Base-by-base conservation (phyloP, 1,140 invertebrate species). In the Zaprionus kolodkinae region DNA sequence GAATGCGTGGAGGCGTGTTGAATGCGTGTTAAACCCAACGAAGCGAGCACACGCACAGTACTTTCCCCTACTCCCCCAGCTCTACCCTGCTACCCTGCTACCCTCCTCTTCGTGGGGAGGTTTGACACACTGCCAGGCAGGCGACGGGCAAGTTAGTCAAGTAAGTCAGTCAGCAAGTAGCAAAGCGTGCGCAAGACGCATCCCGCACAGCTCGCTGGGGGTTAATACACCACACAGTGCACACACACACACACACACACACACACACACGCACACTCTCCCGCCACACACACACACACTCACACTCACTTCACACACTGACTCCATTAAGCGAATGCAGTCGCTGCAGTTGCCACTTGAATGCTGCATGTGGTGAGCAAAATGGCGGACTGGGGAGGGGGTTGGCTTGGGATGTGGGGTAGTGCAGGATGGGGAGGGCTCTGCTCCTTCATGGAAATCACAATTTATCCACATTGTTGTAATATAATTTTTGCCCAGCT, bases 381-480 rank as follows among this genome's bases (percentile, higher is more conserved):
- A 45, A 45, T 45, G n/a, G 0, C 15, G 40, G 38, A 40, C 13
- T 7, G n/a, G 40, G n/a, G 40, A n/a, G 7, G n/a, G 33, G 27
- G 27, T 6, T 0, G 27, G 1, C 1, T 4, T 35, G 33, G 33
- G 33, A 21, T 21, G 21, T 21, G 40, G n/a, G 9, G 17, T 9
- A 48, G 15, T 10, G 15, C 3, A 35, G 45, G 45, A 6, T 0
- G 17, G 3, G 10, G 17, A 6, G 45, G n/a, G n/a, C n/a, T n/a
- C n/a, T n/a, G n/a, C n/a, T n/a, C n/a, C 45, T 25, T 50, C 83
- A 79, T 80, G 84, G 77, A 87, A 88, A 88, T 87, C 80, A 80
- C 77, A 87, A 83, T 87, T 88, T 88, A 87, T 87, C 83, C 81
- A 88, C 85, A 88, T 88, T 87, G 84, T 87, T 88, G 84, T 84